These are phyloP conservation scores for Tarsius wallacei DNA, from an alignment of 2,797 vertebrate genomes.

Conservation along the genomic window DNA sequence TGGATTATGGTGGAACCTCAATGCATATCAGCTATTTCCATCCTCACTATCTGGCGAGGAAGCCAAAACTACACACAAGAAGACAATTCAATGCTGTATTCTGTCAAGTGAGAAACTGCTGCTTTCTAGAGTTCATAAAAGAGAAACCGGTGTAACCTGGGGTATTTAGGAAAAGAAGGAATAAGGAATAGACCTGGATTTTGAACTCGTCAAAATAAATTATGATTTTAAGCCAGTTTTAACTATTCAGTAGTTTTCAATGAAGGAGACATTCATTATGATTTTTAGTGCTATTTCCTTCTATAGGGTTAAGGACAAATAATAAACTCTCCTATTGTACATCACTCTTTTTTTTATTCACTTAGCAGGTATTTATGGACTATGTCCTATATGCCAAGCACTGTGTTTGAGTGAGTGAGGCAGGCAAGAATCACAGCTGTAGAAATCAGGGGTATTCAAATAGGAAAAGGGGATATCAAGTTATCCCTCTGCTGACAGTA, in stretches of 20 bases:
- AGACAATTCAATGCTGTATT: neutral
- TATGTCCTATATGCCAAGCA: neutral
- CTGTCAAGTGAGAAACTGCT: neutral
- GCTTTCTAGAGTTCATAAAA: neutral
- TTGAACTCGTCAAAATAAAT: conserved; percentile 28
- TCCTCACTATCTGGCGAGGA: neutral
- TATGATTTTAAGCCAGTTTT: neutral
- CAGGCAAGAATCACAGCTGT: neutral
- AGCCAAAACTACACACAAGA: neutral
- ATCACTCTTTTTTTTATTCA: neutral
- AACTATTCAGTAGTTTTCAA: neutral
- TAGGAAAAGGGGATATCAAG: too few species aligned
- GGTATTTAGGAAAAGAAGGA: neutral
- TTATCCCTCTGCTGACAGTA: too few species aligned
- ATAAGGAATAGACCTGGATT: conserved; percentile 19
- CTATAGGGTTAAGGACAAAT: neutral
- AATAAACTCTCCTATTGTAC: neutral
- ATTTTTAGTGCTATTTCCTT: neutral
- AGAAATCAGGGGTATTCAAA: too few species aligned
- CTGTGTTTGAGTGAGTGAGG: neutral
- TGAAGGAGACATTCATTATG: neutral
- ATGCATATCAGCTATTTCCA: neutral
- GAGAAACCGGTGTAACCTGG: neutral
- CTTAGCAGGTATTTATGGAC: neutral
- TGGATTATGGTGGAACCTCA: neutral